Evolutionary conservation across 2,113 vertebrate species (phyloP), one percentile per base, ranked within the genome.

Genomic region (Nothocercus julius): DNA sequence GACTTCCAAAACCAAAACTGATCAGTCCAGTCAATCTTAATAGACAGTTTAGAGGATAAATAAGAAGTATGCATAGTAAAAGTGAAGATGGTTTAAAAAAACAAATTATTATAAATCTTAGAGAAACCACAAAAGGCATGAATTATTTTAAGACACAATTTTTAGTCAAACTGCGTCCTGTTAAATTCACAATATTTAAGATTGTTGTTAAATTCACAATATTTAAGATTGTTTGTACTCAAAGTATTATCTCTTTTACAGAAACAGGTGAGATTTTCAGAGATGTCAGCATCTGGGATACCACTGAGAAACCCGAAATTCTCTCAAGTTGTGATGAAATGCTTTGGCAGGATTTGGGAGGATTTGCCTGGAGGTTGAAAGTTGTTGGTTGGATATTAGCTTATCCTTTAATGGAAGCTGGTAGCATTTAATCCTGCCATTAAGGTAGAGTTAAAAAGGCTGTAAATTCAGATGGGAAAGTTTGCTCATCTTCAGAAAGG

Each of bases 31-130:
- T 77, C 42, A 4, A 1, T 54, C 14, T 56, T 70, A 83, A 51
- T 19, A 70, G 58, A 32, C 8, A 83, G 42, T 30, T 7, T n/a
- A 59, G 61, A 82, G 67, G 20, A 7, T 62, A 28, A 81, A 66
- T 30, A 58, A 73, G 77, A 69, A 63, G 27, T 51, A 54, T 1
- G 64, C 4, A 6, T 59, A 28, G n/a, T 82, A 5, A 54, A 91
- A 92, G 38, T 61, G 40, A 36, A 85, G 81, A 32, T 16, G 89
- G 69, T 58, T 85, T 49, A 90, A 81, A 82, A 78, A 93, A 91
- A 17, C 76, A 72, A 82, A 67, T n/a, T 82, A 24, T 70, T 27
- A 70, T 59, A 72, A 34, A 13, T 30, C 8, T 81, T 82, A 92
- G 28, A 40, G 72, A 84, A 79, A 85, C 32, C 36, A 68, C 28